Evolutionary conservation across 2,113 vertebrate species (phyloP).

Genomic region (Mastomys coucha): DNA sequence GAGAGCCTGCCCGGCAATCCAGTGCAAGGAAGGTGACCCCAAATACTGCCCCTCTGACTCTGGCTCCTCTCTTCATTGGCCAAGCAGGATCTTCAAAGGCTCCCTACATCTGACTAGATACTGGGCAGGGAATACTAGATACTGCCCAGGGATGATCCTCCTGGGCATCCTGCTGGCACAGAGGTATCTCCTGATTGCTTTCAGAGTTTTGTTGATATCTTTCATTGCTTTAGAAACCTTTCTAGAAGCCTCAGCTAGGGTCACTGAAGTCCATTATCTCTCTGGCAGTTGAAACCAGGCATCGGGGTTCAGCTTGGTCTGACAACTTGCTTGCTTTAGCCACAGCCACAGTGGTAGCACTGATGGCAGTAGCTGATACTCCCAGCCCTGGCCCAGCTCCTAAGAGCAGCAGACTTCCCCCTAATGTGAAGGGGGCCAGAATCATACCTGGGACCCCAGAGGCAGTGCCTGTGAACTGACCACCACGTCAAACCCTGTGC

Average conservation of each 20-base stretch:
- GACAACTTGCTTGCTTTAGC: rapidly evolving
- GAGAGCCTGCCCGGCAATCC: too few relatives aligned
- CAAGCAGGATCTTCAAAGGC: background rate
- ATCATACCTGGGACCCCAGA: background rate
- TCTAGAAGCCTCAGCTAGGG: background rate
- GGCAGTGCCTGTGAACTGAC: background rate
- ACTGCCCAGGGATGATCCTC: background rate
- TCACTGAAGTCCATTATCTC: rapidly evolving
- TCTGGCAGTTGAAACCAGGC: rapidly evolving
- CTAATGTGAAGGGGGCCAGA: background rate
- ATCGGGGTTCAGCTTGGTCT: background rate
- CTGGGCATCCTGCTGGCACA: background rate
- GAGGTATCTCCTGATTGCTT: background rate
- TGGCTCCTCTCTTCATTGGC: background rate
- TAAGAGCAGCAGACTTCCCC: too few relatives aligned
- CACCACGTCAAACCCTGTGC: background rate
- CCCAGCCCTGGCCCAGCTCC: too few relatives aligned
- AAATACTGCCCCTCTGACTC: background rate
- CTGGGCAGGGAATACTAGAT: too few relatives aligned
- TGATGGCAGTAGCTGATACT: too few relatives aligned
- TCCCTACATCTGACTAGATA: too few relatives aligned
- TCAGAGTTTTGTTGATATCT: background rate
- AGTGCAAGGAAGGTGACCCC: background rate
- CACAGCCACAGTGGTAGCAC: background rate
- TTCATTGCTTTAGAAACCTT: background rate